Evolutionary conservation across 2,113 vertebrate species (phyloP), one percentile per base, ranked within the genome.

Genomic region (Hemicordylus capensis): DNA sequence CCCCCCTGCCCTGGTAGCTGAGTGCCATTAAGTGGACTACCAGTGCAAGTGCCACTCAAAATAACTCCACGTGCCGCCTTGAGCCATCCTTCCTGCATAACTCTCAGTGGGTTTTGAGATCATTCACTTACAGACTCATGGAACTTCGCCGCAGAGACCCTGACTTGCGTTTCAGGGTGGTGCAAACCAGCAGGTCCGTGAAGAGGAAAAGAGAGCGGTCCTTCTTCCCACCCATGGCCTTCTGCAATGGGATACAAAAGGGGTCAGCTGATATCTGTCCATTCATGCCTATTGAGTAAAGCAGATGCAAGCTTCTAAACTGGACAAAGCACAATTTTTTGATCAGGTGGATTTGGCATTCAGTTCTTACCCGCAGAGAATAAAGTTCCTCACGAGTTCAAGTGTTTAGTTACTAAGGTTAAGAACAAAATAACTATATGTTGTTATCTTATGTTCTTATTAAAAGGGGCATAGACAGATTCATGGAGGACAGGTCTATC

Each of bases 171-270:
- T 99, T 99, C 88, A 99, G 94, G 0, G 98, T 99, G 81, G 99
- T 99, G 94, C 99, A 99, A 93, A 99, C 96, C 59, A 99, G 96
- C 89, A 99, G 96, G 94, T 99, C 98, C 3, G 97, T 97, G 97
- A 99, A 99, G 83, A 99, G 98, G 95, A 99, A 99, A 82, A 99
- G 98, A 8, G 99, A 99, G 2, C 99, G 98, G 85, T 99, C 99
- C 93, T 99, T 99, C 96, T 99, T 99, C 76, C 98, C 98, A 0
- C 98, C 97, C 0, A 99, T 96, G 0, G 98, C 97, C 93, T 99
- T 99, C 99, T 99, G 95, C 75, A 90, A 79, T 2, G 61, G 66
- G 77, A 48, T 5, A 75, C 10, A 34, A 87, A 39, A 74, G 42
- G n/a, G 69, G 67, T 56, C 51, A 26, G 39, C 37, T 1, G 15